A percentile compares a stretch with the other conserved stretches of the same genome.
Conservation (phyloP, 2,888 invertebrate species). For the Sturmia bella region DNA sequence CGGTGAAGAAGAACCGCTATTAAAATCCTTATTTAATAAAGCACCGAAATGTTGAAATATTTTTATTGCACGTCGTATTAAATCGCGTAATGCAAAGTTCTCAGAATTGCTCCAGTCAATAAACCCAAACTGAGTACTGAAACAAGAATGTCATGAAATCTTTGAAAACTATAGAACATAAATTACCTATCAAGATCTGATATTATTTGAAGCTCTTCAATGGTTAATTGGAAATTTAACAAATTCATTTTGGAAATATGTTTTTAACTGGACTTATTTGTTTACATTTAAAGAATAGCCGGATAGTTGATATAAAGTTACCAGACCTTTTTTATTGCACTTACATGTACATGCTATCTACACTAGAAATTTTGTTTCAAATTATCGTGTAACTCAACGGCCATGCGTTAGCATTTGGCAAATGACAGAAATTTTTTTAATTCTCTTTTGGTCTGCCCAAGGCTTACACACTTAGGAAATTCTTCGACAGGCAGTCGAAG, state of each 20-base stretch:
- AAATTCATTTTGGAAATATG: constrained; percentile 26
- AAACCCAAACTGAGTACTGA: constrained; percentile 95
- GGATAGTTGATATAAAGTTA: too few relatives aligned
- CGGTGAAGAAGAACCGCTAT: neutral
- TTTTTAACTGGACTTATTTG: neutral
- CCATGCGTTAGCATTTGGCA: too few relatives aligned
- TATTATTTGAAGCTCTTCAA: constrained; percentile 92
- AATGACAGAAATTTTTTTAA: too few relatives aligned
- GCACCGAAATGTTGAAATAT: constrained; percentile 92
- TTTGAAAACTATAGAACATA: neutral
- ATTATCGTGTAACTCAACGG: too few relatives aligned
- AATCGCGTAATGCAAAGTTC: constrained; percentile 89
- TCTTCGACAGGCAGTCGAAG: too few relatives aligned
- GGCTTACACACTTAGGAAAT: too few relatives aligned
- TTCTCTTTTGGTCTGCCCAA: too few relatives aligned
- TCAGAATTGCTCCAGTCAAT: constrained; percentile 90
- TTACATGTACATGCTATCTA: too few relatives aligned
- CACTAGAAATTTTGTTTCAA: too few relatives aligned
- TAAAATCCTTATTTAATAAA: constrained; percentile 75
- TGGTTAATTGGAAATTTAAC: constrained; percentile 83
- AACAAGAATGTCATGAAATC: constrained; percentile 72
- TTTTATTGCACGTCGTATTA: constrained; percentile 92
- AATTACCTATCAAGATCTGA: constrained; percentile 92
- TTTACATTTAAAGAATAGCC: constrained; percentile 1
- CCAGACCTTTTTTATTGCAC: too few relatives aligned